Evolutionary conservation across 2,797 vertebrate species (phyloP).

Genomic region (Peromyscus melanophrys): DNA sequence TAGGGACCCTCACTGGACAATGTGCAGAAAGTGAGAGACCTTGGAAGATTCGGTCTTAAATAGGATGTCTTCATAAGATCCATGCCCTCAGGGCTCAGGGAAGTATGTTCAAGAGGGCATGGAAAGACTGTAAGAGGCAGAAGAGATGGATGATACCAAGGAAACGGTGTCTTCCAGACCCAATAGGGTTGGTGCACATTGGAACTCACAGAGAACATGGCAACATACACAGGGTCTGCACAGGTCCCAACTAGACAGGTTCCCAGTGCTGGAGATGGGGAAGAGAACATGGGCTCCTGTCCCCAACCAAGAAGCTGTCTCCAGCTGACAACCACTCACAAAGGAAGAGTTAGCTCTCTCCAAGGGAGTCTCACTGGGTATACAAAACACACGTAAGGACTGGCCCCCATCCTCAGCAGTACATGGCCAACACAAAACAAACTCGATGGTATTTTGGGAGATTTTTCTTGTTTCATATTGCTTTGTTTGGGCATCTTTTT

Average conservation of each 20-base stretch:
- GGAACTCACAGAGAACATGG: neutral
- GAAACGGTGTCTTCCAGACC: neutral
- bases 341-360: neutral
- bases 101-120: neutral
- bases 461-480: neutral
- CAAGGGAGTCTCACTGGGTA: neutral
- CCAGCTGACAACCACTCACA: neutral
- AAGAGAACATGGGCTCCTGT: too few relatives aligned
- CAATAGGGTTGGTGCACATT: neutral
- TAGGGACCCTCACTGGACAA: neutral
- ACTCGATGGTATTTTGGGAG: neutral
- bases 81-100: neutral
- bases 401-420: too few relatives aligned
- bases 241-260: neutral
- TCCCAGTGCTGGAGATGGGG: neutral
- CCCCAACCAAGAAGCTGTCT: neutral
- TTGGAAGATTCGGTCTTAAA: neutral
- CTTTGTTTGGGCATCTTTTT: too few relatives aligned
- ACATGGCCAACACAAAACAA: neutral
- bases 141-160: neutral
- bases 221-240: neutral
- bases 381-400: neutral
- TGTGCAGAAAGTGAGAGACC: neutral
- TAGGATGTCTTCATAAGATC: neutral
- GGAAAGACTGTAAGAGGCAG: neutral